These are phyloP conservation scores for Zosterops japonicus DNA, from an alignment of 2,113 vertebrate species.

Conservation along the genomic window DNA sequence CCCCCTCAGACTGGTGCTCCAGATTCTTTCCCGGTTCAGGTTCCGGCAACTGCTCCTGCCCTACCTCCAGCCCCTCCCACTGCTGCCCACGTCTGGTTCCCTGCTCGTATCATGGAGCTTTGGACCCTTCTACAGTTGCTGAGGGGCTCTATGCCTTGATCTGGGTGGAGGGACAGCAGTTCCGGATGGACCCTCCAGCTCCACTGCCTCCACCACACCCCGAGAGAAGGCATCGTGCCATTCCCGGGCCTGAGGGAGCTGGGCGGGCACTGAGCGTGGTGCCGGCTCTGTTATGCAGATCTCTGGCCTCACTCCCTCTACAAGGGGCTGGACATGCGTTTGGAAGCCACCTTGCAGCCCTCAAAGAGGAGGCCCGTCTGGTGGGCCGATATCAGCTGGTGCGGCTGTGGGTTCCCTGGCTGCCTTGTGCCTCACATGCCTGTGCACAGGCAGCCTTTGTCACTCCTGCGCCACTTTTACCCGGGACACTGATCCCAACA, in stretches of 20 bases:
- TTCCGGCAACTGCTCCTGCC: not conserved
- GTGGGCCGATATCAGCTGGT: fast-evolving
- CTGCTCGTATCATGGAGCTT: fast-evolving
- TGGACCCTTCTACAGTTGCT: fast-evolving
- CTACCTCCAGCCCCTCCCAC: fast-evolving
- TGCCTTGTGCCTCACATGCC: fast-evolving
- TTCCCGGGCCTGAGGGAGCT: not conserved
- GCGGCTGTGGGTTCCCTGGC: fast-evolving
- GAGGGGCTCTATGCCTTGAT: fast-evolving
- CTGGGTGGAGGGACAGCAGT: fast-evolving
- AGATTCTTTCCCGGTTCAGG: fast-evolving
- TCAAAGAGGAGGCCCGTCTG: fast-evolving
- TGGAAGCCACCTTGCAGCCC: not conserved
- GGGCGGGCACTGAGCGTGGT: not conserved
- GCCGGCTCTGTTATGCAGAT: fast-evolving
- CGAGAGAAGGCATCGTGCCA: fast-evolving
- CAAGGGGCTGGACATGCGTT: fast-evolving
- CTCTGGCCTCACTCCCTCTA: too few relatives aligned
- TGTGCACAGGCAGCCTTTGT: not conserved
- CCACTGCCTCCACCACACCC: fast-evolving
- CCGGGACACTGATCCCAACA: fast-evolving
- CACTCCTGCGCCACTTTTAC: not conserved
- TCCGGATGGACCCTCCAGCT: fast-evolving
- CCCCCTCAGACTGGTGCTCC: fast-evolving
- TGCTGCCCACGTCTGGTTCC: fast-evolving